These are phyloP conservation scores for Lerista edwardsae DNA, from an alignment of 2,797 vertebrate species.

Conservation along the genomic window DNA sequence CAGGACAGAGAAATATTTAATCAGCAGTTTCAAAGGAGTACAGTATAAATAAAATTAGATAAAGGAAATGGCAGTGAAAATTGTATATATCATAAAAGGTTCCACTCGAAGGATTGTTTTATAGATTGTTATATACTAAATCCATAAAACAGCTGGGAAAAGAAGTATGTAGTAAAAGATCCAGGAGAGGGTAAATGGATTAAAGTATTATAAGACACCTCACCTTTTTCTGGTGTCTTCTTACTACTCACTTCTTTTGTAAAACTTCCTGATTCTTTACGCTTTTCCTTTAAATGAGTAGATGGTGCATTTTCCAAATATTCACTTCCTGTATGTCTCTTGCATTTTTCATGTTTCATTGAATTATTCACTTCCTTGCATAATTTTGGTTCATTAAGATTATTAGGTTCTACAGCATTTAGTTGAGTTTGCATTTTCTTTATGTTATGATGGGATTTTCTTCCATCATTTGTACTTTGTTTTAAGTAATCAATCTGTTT, in stretches of 20 bases:
- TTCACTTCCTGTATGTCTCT: slow-evolving; percentile 44
- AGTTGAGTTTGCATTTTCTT: slow-evolving; percentile 28
- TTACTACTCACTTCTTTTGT: slow-evolving; percentile 58
- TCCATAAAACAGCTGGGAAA: slow-evolving; percentile 36
- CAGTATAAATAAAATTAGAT: slow-evolving; percentile 32
- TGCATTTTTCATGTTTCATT: slow-evolving; percentile 44
- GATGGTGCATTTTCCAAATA: slow-evolving; percentile 43
- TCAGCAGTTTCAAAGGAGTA: slow-evolving; percentile 37
- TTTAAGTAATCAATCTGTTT: slow-evolving; percentile 34
- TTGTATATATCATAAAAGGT: slow-evolving; percentile 35
- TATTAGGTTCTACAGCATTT: slow-evolving; percentile 22
- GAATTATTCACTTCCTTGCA: slow-evolving; percentile 52
- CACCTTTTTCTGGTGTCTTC: slow-evolving; percentile 80
- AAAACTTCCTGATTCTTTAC: slow-evolving; percentile 51
- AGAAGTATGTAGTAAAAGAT: slow-evolving; percentile 43
- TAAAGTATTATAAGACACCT: slow-evolving; percentile 63
- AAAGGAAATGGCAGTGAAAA: slow-evolving; percentile 27
- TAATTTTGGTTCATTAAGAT: slow-evolving; percentile 30
- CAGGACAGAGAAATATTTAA: slow-evolving; percentile 17
- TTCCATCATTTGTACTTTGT: slow-evolving; percentile 29
- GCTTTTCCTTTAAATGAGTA: slow-evolving; percentile 20
- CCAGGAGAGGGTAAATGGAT: slow-evolving; percentile 61
- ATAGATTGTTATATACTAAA: slow-evolving; percentile 15
- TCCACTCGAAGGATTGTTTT: slow-evolving; percentile 28
- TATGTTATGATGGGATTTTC: slow-evolving; percentile 1